Evolutionary conservation across 92 coral and sea anemone species (phyloP), one percentile per base, ranked within the genome.

Genomic region (Palythoa grandis): DNA sequence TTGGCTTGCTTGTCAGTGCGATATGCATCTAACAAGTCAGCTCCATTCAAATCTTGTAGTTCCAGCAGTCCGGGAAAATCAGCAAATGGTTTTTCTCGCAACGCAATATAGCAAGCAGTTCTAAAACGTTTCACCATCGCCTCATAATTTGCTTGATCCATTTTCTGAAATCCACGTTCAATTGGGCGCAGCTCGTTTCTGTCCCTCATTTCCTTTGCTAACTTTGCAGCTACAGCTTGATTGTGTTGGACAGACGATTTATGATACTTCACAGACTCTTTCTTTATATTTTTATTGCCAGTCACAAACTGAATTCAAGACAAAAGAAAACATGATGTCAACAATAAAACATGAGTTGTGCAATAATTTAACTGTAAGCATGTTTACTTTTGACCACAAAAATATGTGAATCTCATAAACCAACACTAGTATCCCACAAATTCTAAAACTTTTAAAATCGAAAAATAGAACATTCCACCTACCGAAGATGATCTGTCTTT

Each of bases 241-340:
- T 78, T 11, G 66, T 78, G 66, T 78, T 61, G 69, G 40, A 16
- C 22, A 13, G 83, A 78, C 54, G 48, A 78, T 65, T 53, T 35
- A 65, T 78, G 83, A 39, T 22, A 78, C 38, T 19, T 78, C 68
- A 1, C 83, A 16, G 83, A 78, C 43, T 47, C 68, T n/a, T 78
- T 75, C 80, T 75, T 75, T 50, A 40, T 19, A 78, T 78, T 77
- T 22, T 78, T 53, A 65, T 39, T 78, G 61, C 83, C 83, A 22
- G 73, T 67, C 72, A 67, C 72, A 67, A 67, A 20, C 72, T 67
- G 35, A 67, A 67, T 67, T 67, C 72, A 67, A 67, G 38, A 67
- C 72, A 67, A 67, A 67, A 53, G 35, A 67, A 67, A 20, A 67
- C 70, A 67, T 67, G 72, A 67, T 67, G 72, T 2, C 72, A 67